These are phyloP conservation scores for Pristionchus japonicus DNA, from an alignment of 2,888 invertebrate species.

Conservation along the genomic window DNA sequence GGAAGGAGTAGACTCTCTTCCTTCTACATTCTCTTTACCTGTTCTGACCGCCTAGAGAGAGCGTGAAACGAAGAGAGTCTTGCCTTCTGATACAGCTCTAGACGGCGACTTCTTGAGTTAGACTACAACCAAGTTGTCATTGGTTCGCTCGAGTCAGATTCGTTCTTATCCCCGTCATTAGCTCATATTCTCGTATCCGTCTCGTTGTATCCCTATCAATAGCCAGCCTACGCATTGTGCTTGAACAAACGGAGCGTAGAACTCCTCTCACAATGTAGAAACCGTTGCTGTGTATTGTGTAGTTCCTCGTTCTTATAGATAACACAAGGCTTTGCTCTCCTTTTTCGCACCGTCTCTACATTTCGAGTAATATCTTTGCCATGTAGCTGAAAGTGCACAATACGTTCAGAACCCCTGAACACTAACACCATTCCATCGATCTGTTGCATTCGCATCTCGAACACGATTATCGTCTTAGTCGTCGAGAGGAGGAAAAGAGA, in stretches of 20 bases:
- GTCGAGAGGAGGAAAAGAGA: neutral
- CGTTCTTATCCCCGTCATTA: neutral
- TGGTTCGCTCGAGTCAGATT: too few species aligned
- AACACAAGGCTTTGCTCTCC: too few species aligned
- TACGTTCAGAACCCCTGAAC: too few species aligned
- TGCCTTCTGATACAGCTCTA: neutral
- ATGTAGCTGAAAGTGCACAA: too few species aligned
- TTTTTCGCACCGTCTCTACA: too few species aligned
- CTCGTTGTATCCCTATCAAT: neutral
- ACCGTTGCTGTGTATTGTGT: too few species aligned
- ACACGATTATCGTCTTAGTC: constrained; percentile 19
- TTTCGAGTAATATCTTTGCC: too few species aligned
- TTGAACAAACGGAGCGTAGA: neutral
- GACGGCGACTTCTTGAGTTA: too few species aligned
- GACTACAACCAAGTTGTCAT: neutral
- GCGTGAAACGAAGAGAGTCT: neutral
- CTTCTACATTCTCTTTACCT: too few species aligned
- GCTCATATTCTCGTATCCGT: neutral
- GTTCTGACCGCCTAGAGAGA: too few species aligned
- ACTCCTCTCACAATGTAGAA: too few species aligned
- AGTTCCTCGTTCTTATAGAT: neutral
- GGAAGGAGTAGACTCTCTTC: too few species aligned
- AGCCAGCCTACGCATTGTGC: neutral
- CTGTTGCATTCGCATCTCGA: neutral
- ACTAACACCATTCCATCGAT: neutral